These are phyloP conservation scores for Thamnophis elegans DNA, from an alignment of 2,797 vertebrate species.

Conservation along the genomic window DNA sequence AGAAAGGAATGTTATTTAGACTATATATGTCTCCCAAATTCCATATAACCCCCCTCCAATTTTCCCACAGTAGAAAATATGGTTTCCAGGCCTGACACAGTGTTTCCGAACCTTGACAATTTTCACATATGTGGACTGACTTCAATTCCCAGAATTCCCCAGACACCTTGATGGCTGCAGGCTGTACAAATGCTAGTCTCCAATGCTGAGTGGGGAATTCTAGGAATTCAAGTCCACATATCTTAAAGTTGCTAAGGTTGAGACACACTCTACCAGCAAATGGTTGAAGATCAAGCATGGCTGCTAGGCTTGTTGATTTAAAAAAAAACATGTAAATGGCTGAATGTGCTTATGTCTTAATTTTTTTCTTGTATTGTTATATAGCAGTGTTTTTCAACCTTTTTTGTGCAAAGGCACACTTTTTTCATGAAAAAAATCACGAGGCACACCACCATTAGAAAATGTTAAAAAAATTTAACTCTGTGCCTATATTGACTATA, in stretches of 20 bases:
- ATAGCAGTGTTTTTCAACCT: too few relatives aligned
- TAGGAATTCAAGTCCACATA: not conserved
- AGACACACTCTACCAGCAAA: not conserved
- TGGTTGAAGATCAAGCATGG: not conserved
- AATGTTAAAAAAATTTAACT: too few relatives aligned
- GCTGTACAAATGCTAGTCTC: not conserved
- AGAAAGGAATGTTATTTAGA: too few relatives aligned
- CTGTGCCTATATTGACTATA: too few relatives aligned
- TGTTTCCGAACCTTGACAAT: not conserved
- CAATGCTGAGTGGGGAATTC: not conserved
- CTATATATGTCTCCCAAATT: too few relatives aligned
- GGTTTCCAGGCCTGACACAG: too few relatives aligned
- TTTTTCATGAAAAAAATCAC: too few relatives aligned
- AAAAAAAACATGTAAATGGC: not conserved
- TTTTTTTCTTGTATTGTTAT: not conserved
- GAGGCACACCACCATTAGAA: too few relatives aligned
- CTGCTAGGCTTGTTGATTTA: not conserved
- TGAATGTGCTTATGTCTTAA: not conserved
- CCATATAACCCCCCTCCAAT: too few relatives aligned
- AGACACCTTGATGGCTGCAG: not conserved
- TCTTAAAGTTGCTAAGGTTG: not conserved
- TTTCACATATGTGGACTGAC: not conserved
- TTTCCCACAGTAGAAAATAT: too few relatives aligned
- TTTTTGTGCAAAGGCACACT: too few relatives aligned
- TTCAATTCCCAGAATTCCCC: not conserved